Conservation (phyloP, 2,113 vertebrate genomes). For the Caloenas nicobarica region DNA sequence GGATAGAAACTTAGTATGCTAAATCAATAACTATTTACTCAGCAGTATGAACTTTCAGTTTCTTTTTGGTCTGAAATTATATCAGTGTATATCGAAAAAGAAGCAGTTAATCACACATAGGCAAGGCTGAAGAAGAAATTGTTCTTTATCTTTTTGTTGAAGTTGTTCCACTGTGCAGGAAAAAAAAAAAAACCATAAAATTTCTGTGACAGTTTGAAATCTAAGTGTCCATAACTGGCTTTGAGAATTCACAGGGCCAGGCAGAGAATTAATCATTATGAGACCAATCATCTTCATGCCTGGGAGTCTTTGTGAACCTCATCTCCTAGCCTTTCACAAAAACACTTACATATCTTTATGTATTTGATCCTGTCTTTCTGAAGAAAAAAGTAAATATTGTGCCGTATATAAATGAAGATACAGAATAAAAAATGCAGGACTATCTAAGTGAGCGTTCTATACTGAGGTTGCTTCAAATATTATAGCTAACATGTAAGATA, state of each 20-base stretch:
- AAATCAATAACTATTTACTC: conserved; percentile 32
- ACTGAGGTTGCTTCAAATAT: background rate
- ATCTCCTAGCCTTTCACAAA: background rate
- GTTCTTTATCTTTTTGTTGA: background rate
- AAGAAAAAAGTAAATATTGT: background rate
- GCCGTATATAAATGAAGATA: background rate
- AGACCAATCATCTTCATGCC: background rate
- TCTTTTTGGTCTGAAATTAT: background rate
- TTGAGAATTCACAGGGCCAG: background rate
- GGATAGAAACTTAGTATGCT: background rate
- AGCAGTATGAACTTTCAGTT: background rate
- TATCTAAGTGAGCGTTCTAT: background rate
- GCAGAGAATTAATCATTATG: background rate
- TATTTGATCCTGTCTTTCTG: background rate
- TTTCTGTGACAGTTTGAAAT: background rate
- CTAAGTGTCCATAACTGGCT: background rate
- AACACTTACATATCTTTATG: background rate
- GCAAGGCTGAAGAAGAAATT: background rate
- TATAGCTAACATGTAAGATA: background rate
- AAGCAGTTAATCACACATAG: background rate
- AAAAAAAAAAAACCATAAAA: background rate
- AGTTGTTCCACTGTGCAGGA: background rate
- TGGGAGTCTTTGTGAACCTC: background rate
- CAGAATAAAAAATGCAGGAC: background rate
- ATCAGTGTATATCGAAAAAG: background rate